Evolutionary conservation across 2,888 invertebrate species (phyloP).

Genomic region (Lithodes maja): DNA sequence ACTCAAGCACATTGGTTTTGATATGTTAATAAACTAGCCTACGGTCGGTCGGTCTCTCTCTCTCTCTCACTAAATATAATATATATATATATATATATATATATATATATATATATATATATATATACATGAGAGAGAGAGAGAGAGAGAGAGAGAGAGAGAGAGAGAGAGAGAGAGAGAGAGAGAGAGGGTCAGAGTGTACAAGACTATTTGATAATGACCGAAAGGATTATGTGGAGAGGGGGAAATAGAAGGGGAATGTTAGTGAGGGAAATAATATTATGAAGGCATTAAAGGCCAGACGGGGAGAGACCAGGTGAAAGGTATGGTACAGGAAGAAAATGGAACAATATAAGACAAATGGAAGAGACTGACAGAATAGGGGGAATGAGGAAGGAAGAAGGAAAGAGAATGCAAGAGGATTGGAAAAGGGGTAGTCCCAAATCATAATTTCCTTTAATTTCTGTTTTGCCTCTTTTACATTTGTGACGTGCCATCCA

Average conservation of each 20-base stretch:
- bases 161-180: slow-evolving; percentile 1
- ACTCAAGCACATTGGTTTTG: neutral
- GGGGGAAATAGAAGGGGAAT: neutral
- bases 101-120: neutral
- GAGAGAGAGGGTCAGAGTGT: slow-evolving; percentile 18
- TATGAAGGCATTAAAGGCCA: neutral
- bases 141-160: neutral
- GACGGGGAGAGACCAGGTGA: neutral
- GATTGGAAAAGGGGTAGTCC: neutral
- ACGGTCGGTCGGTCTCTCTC: neutral
- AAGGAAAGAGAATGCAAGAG: neutral
- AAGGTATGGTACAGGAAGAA: neutral
- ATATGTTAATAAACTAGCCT: neutral
- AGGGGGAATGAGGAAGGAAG: neutral
- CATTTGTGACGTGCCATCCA: too few species aligned
- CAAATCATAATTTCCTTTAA: too few species aligned
- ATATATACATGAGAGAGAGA: too few species aligned
- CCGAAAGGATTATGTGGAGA: slow-evolving; percentile 11
- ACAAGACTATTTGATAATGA: slow-evolving; percentile 36
- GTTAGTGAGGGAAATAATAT: neutral
- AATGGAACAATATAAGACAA: neutral
- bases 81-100: neutral
- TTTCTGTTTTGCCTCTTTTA: too few species aligned
- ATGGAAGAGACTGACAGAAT: neutral
- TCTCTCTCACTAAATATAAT: neutral